Evolutionary conservation across 2,797 vertebrate species (phyloP).

Genomic region (Notamacropus eugenii): DNA sequence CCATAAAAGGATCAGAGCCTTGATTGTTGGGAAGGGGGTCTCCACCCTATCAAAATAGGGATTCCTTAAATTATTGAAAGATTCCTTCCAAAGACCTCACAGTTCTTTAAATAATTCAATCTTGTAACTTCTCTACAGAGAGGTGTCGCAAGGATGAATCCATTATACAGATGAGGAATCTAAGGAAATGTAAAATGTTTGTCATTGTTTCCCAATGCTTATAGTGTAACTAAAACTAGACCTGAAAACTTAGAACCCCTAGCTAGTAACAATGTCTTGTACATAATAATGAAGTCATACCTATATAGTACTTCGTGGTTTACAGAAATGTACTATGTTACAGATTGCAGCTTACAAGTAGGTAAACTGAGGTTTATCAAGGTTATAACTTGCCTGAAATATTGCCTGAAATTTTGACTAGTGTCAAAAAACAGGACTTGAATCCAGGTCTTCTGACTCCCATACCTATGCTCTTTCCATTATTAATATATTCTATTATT

Average conservation of each 20-base stretch:
- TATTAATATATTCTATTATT: not conserved
- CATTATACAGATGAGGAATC: slow-evolving; percentile 9
- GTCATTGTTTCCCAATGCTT: slow-evolving; percentile 46
- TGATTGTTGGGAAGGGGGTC: not conserved
- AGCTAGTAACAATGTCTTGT: not conserved
- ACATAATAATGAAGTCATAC: not conserved
- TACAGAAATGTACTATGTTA: not conserved
- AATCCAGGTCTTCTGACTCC: not conserved
- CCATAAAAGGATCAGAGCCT: not conserved
- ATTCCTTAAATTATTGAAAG: not conserved
- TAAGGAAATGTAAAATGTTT: not conserved
- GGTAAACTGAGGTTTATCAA: not conserved
- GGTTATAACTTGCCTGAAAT: not conserved
- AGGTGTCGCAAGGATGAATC: not conserved
- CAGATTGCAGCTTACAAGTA: not conserved
- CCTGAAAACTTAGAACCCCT: slow-evolving; percentile 22
- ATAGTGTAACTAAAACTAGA: slow-evolving; percentile 25
- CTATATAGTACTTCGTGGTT: not conserved
- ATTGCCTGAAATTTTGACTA: not conserved
- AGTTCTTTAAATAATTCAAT: not conserved
- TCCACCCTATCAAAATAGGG: not conserved
- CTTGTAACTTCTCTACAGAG: slow-evolving; percentile 26
- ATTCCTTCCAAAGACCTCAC: slow-evolving; percentile 22
- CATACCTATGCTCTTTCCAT: not conserved
- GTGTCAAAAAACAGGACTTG: not conserved